These are phyloP conservation scores for Sphinx pinastri DNA, from an alignment of 2,888 invertebrate species.

Conservation along the genomic window DNA sequence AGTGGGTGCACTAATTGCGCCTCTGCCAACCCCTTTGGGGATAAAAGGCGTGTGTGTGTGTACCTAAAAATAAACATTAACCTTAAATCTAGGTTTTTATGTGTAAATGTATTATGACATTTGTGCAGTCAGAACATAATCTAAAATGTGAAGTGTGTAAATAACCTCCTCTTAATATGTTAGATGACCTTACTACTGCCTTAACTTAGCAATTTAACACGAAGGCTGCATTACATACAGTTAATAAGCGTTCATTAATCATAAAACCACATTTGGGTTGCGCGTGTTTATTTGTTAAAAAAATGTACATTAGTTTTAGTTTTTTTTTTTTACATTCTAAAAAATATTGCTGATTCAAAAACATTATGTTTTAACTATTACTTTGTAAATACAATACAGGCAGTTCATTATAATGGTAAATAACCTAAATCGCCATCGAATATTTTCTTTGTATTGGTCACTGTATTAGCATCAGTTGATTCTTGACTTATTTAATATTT, in stretches of 20 bases:
- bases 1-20: too few relatives aligned
- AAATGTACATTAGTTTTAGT: neutral
- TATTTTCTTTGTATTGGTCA: too few relatives aligned
- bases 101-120: neutral
- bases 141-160: slow-evolving; percentile 5
- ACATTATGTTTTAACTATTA: neutral
- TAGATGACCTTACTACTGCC: slow-evolving; percentile 14
- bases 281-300: neutral
- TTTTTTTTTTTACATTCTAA: neutral
- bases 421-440: too few relatives aligned
- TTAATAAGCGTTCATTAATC: slow-evolving; percentile 14
- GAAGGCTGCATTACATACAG: slow-evolving; percentile 16
- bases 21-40: too few relatives aligned
- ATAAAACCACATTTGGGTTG: slow-evolving; percentile 15
- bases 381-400: too few relatives aligned
- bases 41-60: too few relatives aligned
- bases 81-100: neutral
- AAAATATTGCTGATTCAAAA: neutral
- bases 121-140: slow-evolving; percentile 15
- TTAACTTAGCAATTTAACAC: slow-evolving; percentile 19
- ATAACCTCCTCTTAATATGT: slow-evolving; percentile 19
- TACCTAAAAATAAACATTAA: neutral
- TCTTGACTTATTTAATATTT: too few relatives aligned
- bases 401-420: too few relatives aligned
- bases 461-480: too few relatives aligned